Evolutionary conservation across 2,113 vertebrate species (phyloP).

Genomic region (Epinephelus lanceolatus): DNA sequence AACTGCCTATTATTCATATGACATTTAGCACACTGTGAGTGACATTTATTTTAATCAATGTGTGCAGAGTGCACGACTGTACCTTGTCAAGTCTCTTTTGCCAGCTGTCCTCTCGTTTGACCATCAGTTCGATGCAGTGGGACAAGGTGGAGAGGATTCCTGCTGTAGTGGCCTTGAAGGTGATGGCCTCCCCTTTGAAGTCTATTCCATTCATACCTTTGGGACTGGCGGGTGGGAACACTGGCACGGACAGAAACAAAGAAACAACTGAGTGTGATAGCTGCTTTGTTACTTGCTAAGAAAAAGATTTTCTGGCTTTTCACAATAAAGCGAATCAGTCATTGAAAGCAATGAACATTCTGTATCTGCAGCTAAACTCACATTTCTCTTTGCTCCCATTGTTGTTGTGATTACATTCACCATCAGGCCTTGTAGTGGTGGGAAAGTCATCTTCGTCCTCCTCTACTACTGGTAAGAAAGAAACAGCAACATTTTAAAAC

Average conservation of each 20-base stretch:
- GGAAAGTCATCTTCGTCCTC: constrained; percentile 97
- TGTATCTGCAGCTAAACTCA: constrained; percentile 80
- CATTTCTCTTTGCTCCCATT: constrained; percentile 96
- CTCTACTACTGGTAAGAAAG: constrained; percentile 87
- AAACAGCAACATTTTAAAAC: neutral
- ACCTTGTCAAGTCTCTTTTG: constrained; percentile 98
- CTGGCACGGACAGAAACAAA: constrained; percentile 78
- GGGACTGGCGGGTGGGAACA: constrained; percentile 90
- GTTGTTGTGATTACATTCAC: constrained; percentile 92
- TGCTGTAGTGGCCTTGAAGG: constrained; percentile 98
- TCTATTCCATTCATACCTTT: constrained; percentile 96
- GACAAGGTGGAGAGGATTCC: constrained; percentile 97
- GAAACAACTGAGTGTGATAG: neutral
- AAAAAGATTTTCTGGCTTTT: neutral
- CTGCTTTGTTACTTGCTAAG: neutral
- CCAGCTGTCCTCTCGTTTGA: constrained; percentile 97
- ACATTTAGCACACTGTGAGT: neutral
- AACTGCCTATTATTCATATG: constrained; percentile 3
- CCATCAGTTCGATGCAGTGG: constrained; percentile 98
- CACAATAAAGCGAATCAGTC: neutral
- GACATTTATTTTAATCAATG: neutral
- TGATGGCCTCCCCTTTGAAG: constrained; percentile 99
- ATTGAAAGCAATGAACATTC: neutral
- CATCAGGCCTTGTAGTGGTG: constrained; percentile 85
- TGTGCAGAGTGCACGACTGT: constrained; percentile 35